A percentile compares a stretch with the other conserved stretches of the same genome.
Evolutionary conservation across 2,797 vertebrate genomes (phyloP).

Genomic region (Gorsachius magnificus): DNA sequence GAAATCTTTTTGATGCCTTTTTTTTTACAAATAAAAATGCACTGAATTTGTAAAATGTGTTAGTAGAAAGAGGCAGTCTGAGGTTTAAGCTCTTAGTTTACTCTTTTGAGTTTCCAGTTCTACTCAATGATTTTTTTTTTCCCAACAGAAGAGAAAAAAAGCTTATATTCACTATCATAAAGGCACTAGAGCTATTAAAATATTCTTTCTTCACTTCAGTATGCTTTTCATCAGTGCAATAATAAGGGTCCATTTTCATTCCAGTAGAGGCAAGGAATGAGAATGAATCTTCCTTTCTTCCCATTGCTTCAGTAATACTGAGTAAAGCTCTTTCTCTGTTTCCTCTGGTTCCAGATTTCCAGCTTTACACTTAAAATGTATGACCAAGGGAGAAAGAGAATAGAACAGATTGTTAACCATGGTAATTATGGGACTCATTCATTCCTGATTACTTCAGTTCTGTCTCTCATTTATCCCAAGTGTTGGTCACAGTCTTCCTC

Average conservation of each 20-base stretch:
- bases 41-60: background rate
- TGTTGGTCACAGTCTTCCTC: background rate
- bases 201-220: background rate
- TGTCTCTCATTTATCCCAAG: background rate
- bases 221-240: background rate
- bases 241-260: background rate
- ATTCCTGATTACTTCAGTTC: constrained; percentile 15
- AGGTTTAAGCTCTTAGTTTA: background rate
- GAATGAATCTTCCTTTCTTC: background rate
- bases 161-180: background rate
- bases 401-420: background rate
- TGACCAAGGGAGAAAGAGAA: background rate
- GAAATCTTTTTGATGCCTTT: background rate
- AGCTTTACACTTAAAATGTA: constrained; percentile 4
- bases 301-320: background rate
- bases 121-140: background rate
- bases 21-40: background rate
- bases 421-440: background rate
- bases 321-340: background rate
- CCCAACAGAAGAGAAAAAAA: background rate
- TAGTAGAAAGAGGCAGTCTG: background rate
- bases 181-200: background rate
- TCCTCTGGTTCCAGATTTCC: background rate
- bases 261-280: background rate
- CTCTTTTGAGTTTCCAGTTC: background rate